A percentile compares a stretch with the other conserved stretches of the same genome.
Evolutionary conservation across 2,113 vertebrate species (phyloP).

Genomic region (Nycticebus coucang): DNA sequence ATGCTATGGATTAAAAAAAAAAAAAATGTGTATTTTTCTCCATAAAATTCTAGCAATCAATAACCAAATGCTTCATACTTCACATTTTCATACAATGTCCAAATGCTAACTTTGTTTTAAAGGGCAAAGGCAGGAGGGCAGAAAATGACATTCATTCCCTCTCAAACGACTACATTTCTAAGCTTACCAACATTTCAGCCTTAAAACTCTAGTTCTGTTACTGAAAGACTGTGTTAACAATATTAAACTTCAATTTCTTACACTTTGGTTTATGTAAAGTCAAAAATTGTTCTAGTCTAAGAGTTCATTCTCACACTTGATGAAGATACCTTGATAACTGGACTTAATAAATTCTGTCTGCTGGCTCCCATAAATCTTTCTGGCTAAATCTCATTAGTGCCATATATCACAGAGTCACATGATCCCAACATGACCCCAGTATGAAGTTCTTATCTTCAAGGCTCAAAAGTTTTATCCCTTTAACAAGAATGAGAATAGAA

Average conservation of each 20-base stretch:
- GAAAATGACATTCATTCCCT: neutral
- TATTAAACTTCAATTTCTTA: neutral
- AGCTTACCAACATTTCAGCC: neutral
- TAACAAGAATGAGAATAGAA: neutral
- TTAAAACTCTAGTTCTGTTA: neutral
- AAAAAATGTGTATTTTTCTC: neutral
- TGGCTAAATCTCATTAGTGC: neutral
- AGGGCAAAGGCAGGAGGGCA: neutral
- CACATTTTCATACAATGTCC: neutral
- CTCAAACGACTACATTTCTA: neutral
- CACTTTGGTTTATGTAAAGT: neutral
- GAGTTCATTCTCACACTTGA: neutral
- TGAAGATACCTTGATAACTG: neutral
- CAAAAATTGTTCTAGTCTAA: neutral
- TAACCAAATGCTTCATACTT: neutral
- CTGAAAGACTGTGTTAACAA: neutral
- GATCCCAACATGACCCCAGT: neutral
- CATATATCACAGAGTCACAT: neutral
- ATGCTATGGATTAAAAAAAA: neutral
- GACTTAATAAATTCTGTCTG: neutral
- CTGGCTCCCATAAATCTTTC: neutral
- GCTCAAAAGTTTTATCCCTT: neutral
- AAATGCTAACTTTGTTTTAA: neutral
- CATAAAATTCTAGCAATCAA: constrained; percentile 18
- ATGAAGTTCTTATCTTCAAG: neutral